These are phyloP conservation scores for Ptychobarbus kaznakovi DNA, from an alignment of 2,797 vertebrate genomes.

Conservation along the genomic window DNA sequence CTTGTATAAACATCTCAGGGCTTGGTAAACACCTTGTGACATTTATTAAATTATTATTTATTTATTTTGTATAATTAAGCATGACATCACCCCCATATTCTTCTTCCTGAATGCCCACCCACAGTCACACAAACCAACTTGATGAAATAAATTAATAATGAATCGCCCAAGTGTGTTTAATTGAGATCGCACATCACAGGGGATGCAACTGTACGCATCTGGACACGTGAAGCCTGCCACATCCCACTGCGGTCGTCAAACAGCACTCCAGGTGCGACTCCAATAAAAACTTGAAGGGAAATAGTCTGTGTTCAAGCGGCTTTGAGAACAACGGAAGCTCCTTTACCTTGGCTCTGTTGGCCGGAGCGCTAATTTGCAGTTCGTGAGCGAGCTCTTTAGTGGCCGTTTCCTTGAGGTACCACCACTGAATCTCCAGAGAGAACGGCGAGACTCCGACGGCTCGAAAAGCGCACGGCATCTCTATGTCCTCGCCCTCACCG, in stretches of 20 bases:
- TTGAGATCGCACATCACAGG: conserved; percentile 5
- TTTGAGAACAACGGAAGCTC: background rate
- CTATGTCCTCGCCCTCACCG: conserved; percentile 92
- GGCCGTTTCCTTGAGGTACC: conserved; percentile 89
- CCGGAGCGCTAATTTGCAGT: conserved; percentile 84
- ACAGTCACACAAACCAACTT: conserved; percentile 7
- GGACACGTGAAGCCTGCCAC: background rate
- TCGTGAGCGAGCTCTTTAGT: conserved; percentile 83
- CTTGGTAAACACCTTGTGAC: conserved; percentile 28
- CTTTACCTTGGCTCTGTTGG: conserved; percentile 87
- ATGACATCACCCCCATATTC: conserved; percentile 38
- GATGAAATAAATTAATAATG: conserved; percentile 23
- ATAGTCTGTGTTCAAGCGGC: background rate
- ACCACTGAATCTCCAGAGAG: conserved; percentile 96
- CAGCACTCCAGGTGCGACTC: background rate
- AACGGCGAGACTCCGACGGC: conserved; percentile 87
- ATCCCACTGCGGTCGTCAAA: conserved; percentile 33
- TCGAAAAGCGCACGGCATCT: conserved; percentile 95
- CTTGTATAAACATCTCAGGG: background rate
- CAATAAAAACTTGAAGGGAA: background rate
- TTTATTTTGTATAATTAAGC: conserved; percentile 6
- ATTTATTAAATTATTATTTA: background rate
- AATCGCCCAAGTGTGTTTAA: background rate
- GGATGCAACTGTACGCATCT: background rate
- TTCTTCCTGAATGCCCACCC: conserved; percentile 12